Conservation (phyloP, 2,888 invertebrate genomes). For the Eremobia ochroleuca region DNA sequence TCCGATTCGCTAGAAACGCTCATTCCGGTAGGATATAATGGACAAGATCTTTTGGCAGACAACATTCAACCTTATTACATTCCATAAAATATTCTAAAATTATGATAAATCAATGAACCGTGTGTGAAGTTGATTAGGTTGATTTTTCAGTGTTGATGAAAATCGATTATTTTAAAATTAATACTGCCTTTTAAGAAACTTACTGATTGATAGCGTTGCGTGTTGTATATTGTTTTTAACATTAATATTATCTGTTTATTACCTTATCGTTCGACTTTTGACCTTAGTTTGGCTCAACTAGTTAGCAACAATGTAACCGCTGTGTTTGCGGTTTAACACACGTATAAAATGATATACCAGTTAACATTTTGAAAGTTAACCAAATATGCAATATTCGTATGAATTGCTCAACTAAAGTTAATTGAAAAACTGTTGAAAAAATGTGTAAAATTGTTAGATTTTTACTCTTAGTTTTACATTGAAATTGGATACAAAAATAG, state of each 20-base stretch:
- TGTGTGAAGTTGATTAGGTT: conserved; percentile 20
- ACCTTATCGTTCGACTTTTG: conserved; percentile 43
- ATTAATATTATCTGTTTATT: conserved; percentile 37
- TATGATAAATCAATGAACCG: conserved; percentile 24
- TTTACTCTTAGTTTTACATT: conserved; percentile 33
- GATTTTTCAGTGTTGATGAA: conserved; percentile 23
- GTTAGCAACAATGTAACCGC: conserved; percentile 16
- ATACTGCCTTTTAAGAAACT: conserved; percentile 41
- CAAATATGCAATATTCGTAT: conserved; percentile 15
- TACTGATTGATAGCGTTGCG: conserved; percentile 64
- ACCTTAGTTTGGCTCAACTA: conserved; percentile 50
- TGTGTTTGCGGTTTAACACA: conserved; percentile 15
- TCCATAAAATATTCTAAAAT: neutral
- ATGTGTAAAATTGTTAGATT: conserved; percentile 23
- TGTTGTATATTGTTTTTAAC: conserved; percentile 45
- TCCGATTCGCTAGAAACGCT: conserved; percentile 87
- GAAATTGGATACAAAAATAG: conserved; percentile 21
- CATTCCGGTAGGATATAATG: conserved; percentile 78
- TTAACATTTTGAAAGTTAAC: conserved; percentile 40
- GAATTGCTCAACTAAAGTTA: conserved; percentile 44
- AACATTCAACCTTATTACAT: conserved; percentile 61
- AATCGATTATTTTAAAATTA: conserved; percentile 29
- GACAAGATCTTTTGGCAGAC: conserved; percentile 49
- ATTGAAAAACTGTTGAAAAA: conserved; percentile 51
- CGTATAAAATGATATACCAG: conserved; percentile 28